Conservation (phyloP, 2,113 vertebrate species). For the Bos taurus region ARS-UCD2.0 NC_037344.1:11228501-11229000, state of each 20-base stretch:
- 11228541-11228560: not conserved
- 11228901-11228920: not conserved
- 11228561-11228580: not conserved
- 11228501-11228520: not conserved
- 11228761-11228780: conserved; percentile 17
- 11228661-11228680: not conserved
- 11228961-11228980: not conserved
- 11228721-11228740: not conserved
- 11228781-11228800: not conserved
- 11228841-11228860: not conserved
- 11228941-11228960: not conserved
- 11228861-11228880: conserved; percentile 21
- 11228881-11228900: not conserved
- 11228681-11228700: not conserved
- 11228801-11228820: conserved; percentile 18
- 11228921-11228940: not conserved
- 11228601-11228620: not conserved
- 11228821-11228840: conserved; percentile 9
- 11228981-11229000: not conserved
- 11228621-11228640: not conserved
- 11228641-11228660: not conserved
- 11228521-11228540: not conserved
- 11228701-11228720: not conserved
- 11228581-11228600: not conserved
- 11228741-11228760: not conserved